Base-by-base conservation (phyloP, 2,888 invertebrate species). In the Crematogaster levior region DNA sequence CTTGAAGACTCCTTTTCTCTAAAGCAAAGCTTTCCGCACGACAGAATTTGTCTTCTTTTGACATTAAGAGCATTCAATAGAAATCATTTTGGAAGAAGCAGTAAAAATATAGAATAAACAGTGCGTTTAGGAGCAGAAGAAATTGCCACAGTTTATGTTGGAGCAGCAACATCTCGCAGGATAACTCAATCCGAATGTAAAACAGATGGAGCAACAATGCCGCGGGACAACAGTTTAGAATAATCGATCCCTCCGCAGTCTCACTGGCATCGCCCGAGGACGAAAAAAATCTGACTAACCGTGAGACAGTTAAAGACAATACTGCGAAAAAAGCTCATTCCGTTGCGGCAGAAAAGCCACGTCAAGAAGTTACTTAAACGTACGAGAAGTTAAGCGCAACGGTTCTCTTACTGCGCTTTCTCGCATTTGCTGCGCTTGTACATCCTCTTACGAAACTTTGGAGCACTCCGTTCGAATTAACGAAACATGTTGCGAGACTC, bases 381-480 rank as follows among this genome's bases (percentile, higher is more conserved):
- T 87, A 84, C 77, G 85, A 85, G 84, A 89, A 88, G 87, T 89
- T 87, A 88, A 84, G 74, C 84, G 84, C 82, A 82, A 79, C 83
- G 43, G 70, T 30, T 60, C 73, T 40, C 48, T 83, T 63, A 46
- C 80, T 48, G 58, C 56, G 46, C 61, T 40, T 58, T 37, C 85
- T 51, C 81, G 75, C 75, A 75, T 84, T 85, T 81, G 60, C 81
- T 84, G 51, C 80, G 85, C 86, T 89, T 88, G 84, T 73, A 80
- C 84, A 84, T 86, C 89, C 86, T 88, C 87, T 89, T 89, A 89
- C 86, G 84, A 88, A 86, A 80, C 88, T 85, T 83, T 80, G 83
- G 65, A 89, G 88, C 88, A 89, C 89, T 89, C 85, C 86, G 79
- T 84, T 89, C 85, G 89, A 89, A 89, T 89, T 89, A 89, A 86